Evolutionary conservation across 2,888 invertebrate genomes (phyloP), one percentile per base, ranked within the genome.

Genomic region (Hypolimnas misippus): DNA sequence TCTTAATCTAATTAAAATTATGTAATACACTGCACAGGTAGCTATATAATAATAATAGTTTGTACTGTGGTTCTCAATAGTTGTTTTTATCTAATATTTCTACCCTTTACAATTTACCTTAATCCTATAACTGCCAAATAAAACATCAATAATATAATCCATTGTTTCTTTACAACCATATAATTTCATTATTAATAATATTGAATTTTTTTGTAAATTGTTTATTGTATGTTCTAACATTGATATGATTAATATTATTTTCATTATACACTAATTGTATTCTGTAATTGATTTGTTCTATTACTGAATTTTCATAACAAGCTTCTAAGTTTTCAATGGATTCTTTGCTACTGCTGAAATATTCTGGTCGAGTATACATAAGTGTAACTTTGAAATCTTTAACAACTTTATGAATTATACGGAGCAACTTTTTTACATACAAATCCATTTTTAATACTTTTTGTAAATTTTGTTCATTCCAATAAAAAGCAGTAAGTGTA

Each of bases 311-410:
- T 60, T 81, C 72, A 66, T 69, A 68, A 63, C 81, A 79, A 59
- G 70, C 63, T 67, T 83, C 82, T 53, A 79, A 59, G 58, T 74
- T 74, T 70, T 80, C 77, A 60, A 76, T 72, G 10, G 65, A 33
- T 59, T 84, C 83, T 74, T 85, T 90, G 68, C 67, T 87, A 44
- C 92, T 89, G 73, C 79, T 81, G 74, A 92, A 93, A 77, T 93
- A 88, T 71, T 79, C 82, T 49, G 93, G 92, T 78, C 87, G 91
- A 56, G 93, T 93, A 71, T 93, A 94, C 35, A 94, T 70, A 56
- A 93, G 80, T 50, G 82, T 78, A 51, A 92, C 77, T 78, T 93
- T 93, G 69, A 90, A 92, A 69, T 90, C 89, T 74, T 86, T 87
- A 19, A 87, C 84, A 56, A 87, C 80, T 73, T 83, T 89, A 76